Conservation (phyloP, 2,797 vertebrate genomes). For the Pantherophis alleghaniensis region DNA sequence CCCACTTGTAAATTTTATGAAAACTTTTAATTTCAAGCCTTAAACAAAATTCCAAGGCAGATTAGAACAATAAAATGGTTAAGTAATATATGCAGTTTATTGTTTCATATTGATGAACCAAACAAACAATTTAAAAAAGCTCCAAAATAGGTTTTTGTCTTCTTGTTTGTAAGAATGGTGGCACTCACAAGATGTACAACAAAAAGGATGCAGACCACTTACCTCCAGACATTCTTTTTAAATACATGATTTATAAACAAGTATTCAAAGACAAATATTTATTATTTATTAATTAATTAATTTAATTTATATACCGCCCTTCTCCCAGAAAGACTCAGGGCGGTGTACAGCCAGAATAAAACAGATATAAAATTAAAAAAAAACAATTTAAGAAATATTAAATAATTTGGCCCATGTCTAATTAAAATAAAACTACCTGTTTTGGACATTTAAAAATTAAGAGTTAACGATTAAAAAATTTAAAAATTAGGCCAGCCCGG, state of each 20-base stretch:
- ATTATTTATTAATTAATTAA: too few species aligned
- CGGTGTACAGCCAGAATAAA: too few species aligned
- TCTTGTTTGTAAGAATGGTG: neutral
- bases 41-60: neutral
- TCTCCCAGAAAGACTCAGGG: too few species aligned
- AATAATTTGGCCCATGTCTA: too few species aligned
- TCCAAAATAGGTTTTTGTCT: neutral
- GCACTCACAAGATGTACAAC: neutral
- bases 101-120: neutral
- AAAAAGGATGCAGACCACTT: neutral
- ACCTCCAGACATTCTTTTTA: neutral
- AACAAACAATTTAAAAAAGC: neutral
- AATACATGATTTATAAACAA: neutral
- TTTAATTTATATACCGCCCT: too few species aligned
- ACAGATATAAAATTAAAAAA: too few species aligned
- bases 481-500: too few species aligned
- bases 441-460: too few species aligned
- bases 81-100: neutral
- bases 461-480: too few species aligned
- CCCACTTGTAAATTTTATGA: neutral
- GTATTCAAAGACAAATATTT: neutral
- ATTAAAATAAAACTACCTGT: too few species aligned
- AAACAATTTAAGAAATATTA: too few species aligned
- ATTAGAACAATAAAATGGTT: neutral
- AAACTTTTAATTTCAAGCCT: neutral